phyloP scores from a whole-genome alignment of 2,113 vertebrate genomes.

The Sinocyclocheilus anophthalmus region DNA sequence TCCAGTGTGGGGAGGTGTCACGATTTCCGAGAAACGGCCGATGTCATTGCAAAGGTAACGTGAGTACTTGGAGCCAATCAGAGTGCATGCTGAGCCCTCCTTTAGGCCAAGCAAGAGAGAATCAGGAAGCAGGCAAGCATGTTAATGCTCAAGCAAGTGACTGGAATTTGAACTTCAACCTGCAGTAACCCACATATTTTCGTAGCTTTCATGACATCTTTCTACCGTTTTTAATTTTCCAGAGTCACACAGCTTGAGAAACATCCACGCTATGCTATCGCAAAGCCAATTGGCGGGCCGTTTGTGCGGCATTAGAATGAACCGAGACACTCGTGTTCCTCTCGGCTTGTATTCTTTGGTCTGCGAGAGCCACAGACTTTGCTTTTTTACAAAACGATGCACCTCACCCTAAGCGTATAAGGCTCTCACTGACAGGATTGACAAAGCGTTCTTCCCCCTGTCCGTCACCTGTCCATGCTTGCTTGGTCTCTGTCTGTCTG shows the following conservation, averaged over 20 bases:
- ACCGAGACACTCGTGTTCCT: constrained; percentile 38
- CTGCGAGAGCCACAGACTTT: constrained; percentile 35
- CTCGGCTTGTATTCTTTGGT: constrained; percentile 51
- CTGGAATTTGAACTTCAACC: constrained; percentile 44
- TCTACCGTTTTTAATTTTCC: constrained; percentile 44
- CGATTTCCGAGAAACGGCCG: constrained; percentile 97
- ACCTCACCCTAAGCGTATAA: constrained; percentile 35
- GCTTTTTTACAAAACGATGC: constrained; percentile 49
- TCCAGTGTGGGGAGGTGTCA: constrained; percentile 96
- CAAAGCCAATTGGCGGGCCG: constrained; percentile 41
- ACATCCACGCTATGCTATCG: constrained; percentile 29
- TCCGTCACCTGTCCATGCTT: not conserved
- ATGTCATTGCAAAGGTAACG: constrained; percentile 97
- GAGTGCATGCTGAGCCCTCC: constrained; percentile 56
- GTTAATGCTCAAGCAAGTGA: constrained; percentile 19
- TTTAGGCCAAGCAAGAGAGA: constrained; percentile 28
- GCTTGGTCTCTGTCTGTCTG: constrained; percentile 15
- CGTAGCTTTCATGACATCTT: constrained; percentile 39
- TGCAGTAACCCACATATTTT: constrained; percentile 47
- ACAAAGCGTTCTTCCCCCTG: constrained; percentile 7
- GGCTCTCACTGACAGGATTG: constrained; percentile 47
- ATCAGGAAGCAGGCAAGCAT: constrained; percentile 20
- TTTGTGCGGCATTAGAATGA: constrained; percentile 13
- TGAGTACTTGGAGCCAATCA: constrained; percentile 56
- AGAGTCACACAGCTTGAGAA: constrained; percentile 44